Base-by-base conservation (phyloP, 2,888 invertebrate genomes). In the Agrochola litura region DNA sequence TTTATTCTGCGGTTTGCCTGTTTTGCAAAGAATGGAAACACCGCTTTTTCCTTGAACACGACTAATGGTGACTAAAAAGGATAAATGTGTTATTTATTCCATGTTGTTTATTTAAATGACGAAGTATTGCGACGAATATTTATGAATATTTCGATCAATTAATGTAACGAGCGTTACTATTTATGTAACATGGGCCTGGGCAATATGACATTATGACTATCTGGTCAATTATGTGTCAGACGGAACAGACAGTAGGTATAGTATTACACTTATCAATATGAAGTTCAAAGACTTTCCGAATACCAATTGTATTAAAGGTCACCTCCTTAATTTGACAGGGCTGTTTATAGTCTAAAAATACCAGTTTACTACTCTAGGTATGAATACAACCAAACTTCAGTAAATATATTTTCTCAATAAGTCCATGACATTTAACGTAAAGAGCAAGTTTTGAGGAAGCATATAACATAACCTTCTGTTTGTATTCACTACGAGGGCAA, bases 1-100 rank as follows among this genome's bases (percentile, higher is more conserved):
- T 81, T 79, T 72, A 75, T 66, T 69, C 72, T 95, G 95, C 90
- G 95, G 95, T 95, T 95, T 95, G 93, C 95, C 95, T 95, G 94
- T 94, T 95, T 93, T 92, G 92, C 80, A 73, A 61, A 67, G 69
- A 82, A 83, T 85, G 89, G 90, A 90, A 89, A 91, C 90, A 73
- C 69, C 52, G 66, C 76, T 56, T 90, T 90, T 90, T 91, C 90
- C 89, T 86, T 85, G 83, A 83, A 89, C 78, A 77, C 72, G 43
- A 70, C 82, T 79, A 82, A 86, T 76, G 77, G 80, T 91, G 91
- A 90, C 85, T 90, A 89, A 86, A 86, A 88, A 86, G 90, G 89
- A 90, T 91, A 91, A 77, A 64, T 72, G 37, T 76, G 25, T 76
- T 85, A 86, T 86, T 81, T 73, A 88, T 81, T 89, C 77, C 77